These are phyloP conservation scores for Mylabris phalerata DNA, from an alignment of 1,140 invertebrate species.

Conservation along the genomic window DNA sequence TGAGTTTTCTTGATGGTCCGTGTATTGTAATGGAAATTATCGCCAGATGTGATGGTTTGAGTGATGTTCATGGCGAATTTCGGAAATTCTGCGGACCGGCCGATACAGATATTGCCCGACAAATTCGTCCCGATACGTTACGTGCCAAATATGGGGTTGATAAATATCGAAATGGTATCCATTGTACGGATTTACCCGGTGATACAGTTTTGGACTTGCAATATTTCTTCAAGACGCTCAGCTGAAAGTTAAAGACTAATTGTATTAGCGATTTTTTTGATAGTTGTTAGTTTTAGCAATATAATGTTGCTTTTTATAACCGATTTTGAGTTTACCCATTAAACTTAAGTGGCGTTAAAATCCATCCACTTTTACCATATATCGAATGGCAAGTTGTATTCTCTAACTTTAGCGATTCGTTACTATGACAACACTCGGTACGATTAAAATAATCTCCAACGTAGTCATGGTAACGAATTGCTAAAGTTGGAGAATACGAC, in stretches of 20 bases:
- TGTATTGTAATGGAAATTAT: slow-evolving; percentile 81
- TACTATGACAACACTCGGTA: too few species aligned
- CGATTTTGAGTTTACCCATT: too few species aligned
- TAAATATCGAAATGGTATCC: slow-evolving; percentile 81
- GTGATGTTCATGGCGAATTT: slow-evolving; percentile 66
- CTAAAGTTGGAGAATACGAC: too few species aligned
- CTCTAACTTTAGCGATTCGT: too few species aligned
- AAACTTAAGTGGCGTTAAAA: too few species aligned
- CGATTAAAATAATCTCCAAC: too few species aligned
- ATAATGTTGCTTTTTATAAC: too few species aligned
- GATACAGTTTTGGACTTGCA: slow-evolving; percentile 79
- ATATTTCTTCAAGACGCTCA: slow-evolving; percentile 67
- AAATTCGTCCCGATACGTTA: slow-evolving; percentile 74
- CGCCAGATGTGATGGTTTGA: slow-evolving; percentile 49
- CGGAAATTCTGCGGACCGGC: slow-evolving; percentile 78
- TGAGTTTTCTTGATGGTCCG: slow-evolving; percentile 55
- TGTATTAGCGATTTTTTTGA: too few species aligned
- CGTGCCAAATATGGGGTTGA: slow-evolving; percentile 77
- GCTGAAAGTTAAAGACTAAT: neutral
- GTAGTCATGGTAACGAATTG: too few species aligned
- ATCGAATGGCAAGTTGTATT: too few species aligned
- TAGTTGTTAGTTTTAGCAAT: too few species aligned
- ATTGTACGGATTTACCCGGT: slow-evolving; percentile 87
- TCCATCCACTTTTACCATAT: too few species aligned
- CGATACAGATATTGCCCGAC: slow-evolving; percentile 80